A percentile compares a stretch with the other conserved stretches of the same genome.
These are phyloP conservation scores for Pseudococcus jackbeardsleyi DNA, from an alignment of 2,888 invertebrate genomes.

Conservation along the genomic window DNA sequence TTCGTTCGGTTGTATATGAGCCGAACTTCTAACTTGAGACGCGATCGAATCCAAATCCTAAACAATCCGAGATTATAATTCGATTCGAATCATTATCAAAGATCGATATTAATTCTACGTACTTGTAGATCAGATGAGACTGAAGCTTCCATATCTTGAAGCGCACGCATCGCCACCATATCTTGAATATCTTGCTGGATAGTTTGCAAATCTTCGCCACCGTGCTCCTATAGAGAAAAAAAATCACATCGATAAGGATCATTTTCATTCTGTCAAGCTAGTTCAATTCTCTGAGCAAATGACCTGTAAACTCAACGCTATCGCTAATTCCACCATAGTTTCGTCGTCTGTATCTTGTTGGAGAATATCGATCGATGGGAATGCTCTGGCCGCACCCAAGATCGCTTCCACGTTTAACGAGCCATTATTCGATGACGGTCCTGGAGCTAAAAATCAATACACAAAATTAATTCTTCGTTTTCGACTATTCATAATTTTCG, in stretches of 20 bases:
- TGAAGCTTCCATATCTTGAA: constrained; percentile 57
- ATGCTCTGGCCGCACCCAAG: constrained; percentile 72
- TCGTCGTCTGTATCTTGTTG: constrained; percentile 97
- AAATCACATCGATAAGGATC: no score
- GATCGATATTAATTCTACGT: background rate
- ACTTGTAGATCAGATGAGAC: constrained; percentile 57
- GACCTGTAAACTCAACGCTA: constrained; percentile 89
- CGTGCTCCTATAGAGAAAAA: constrained; percentile 71
- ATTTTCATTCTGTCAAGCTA: no score
- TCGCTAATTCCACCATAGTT: constrained; percentile 96
- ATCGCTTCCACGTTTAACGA: constrained; percentile 70
- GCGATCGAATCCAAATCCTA: constrained; percentile 57
- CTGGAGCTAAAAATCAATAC: background rate
- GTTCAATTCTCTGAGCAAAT: background rate
- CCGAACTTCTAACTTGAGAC: constrained; percentile 33
- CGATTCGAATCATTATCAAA: background rate
- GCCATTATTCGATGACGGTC: constrained; percentile 54
- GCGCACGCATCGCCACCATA: constrained; percentile 66
- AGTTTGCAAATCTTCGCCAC: constrained; percentile 73
- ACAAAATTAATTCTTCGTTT: background rate
- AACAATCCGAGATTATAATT: background rate
- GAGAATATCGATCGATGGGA: constrained; percentile 87
- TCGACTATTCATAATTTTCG: background rate
- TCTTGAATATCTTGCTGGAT: constrained; percentile 72
- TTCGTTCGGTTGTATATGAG: constrained; percentile 69